phyloP scores from a whole-genome alignment of 1,140 invertebrate genomes.

The Rhagoletis pomonella region DNA sequence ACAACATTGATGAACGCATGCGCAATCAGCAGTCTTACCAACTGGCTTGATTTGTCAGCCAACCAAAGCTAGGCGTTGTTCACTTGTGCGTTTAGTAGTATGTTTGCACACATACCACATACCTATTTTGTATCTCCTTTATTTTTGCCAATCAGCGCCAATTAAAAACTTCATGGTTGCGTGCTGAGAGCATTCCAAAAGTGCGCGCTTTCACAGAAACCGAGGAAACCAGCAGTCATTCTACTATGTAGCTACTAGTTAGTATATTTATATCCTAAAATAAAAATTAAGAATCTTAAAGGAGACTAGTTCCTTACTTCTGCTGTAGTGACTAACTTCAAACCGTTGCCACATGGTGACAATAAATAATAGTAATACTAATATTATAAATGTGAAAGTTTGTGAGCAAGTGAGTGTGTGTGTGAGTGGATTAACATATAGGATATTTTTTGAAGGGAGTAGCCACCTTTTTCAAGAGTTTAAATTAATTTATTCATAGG shows the following conservation, averaged over 20 bases:
- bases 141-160: slow-evolving; percentile 33
- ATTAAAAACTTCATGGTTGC: slow-evolving; percentile 43
- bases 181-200: slow-evolving; percentile 18
- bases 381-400: too few relatives aligned
- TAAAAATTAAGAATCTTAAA: too few relatives aligned
- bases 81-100: neutral
- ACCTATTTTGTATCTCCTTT: neutral
- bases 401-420: too few relatives aligned
- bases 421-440: too few relatives aligned
- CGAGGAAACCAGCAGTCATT: neutral
- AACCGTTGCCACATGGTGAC: too few relatives aligned
- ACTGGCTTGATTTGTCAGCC: neutral
- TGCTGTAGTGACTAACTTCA: too few relatives aligned
- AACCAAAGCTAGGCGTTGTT: slow-evolving; percentile 4
- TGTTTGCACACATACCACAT: neutral
- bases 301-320: too few relatives aligned
- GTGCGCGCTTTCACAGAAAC: slow-evolving; percentile 4
- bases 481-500: too few relatives aligned
- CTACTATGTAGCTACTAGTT: neutral
- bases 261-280: neutral
- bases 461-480: too few relatives aligned
- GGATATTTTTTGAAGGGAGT: too few relatives aligned
- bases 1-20: slow-evolving; percentile 20
- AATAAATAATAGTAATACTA: too few relatives aligned
- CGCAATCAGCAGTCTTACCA: neutral